Evolutionary conservation across 37 sponge, comb jelly and placozoan genomes (phyloP).

Genomic region (Sycon ciliatum): DNA sequence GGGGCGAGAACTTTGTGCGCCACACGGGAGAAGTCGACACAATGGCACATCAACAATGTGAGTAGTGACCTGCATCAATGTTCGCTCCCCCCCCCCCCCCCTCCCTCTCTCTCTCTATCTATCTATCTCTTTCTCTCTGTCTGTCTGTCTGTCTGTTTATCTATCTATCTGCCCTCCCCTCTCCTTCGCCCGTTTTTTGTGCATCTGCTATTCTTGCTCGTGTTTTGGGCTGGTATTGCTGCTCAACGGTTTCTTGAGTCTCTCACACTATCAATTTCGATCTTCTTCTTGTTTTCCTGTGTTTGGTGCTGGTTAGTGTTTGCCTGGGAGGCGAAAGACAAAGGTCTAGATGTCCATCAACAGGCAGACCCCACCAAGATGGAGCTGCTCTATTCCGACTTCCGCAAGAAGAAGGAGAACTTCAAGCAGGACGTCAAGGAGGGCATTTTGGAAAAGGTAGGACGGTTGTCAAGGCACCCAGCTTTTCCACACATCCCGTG

Average conservation of each 20-base stretch:
- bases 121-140: background rate
- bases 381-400: conserved; percentile 80
- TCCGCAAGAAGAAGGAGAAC: conserved; percentile 62
- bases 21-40: conserved; percentile 64
- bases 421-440: conserved; percentile 68
- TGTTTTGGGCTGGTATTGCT: no score
- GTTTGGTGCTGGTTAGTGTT: no score
- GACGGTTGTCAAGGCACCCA: background rate
- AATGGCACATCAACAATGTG: conserved; percentile 78
- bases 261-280: no score
- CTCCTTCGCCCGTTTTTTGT: no score
- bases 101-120: background rate
- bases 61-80: background rate
- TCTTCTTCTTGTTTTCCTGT: no score
- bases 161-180: no score
- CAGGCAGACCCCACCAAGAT: conserved; percentile 94
- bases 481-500: background rate
- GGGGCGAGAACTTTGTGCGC: conserved; percentile 91
- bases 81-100: no score
- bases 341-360: conserved; percentile 82
- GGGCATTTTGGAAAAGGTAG: conserved; percentile 54
- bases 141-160: background rate
- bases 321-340: conserved; percentile 94
- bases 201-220: no score
- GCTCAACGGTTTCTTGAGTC: no score